A percentile compares a stretch with the other conserved stretches of the same genome.
Conservation (phyloP, 2,113 vertebrate species). For the Cygnus buccinator region DNA sequence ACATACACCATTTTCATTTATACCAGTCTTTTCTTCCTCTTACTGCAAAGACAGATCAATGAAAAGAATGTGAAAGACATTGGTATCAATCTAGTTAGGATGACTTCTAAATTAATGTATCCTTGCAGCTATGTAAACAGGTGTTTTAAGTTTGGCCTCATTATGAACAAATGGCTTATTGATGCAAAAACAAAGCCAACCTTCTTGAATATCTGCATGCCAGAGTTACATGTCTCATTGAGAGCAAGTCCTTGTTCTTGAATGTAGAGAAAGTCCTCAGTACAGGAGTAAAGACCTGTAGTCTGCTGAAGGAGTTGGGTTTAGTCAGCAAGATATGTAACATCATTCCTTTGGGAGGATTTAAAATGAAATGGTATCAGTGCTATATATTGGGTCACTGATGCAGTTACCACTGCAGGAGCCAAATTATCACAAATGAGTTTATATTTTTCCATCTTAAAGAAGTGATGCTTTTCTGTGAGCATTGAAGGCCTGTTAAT, state of each 20-base stretch:
- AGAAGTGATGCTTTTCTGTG: background rate
- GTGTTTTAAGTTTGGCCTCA: background rate
- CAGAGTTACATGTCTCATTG: background rate
- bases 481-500: background rate
- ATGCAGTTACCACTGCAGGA: background rate
- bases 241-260: background rate
- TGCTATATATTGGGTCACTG: background rate
- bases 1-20: background rate
- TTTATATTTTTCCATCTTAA: background rate
- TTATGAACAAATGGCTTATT: background rate
- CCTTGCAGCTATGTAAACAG: background rate
- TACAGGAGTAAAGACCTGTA: background rate
- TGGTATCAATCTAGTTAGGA: background rate
- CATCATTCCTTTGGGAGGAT: background rate
- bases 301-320: background rate
- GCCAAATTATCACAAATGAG: background rate
- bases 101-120: background rate
- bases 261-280: background rate
- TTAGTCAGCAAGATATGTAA: background rate
- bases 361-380: background rate
- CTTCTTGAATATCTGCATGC: background rate
- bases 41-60: background rate
- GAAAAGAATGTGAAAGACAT: background rate
- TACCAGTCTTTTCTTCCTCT: background rate
- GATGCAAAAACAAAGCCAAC: background rate